Conservation (phyloP, 2,888 invertebrate species). For the Crepidodera aurea region DNA sequence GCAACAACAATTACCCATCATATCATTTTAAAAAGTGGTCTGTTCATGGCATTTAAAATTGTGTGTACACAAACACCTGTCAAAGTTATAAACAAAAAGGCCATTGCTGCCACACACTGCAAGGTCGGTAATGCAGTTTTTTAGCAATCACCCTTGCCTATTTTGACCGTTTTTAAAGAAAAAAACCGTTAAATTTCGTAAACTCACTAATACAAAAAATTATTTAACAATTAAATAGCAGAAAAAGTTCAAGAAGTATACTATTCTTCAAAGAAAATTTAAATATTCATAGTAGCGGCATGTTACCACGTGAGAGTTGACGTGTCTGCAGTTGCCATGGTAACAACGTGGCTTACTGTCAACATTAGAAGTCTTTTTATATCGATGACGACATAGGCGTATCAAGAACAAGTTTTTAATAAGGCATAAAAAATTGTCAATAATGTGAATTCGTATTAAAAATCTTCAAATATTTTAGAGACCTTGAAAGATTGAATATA, state of each 20-base stretch:
- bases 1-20: conserved; percentile 56
- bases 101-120: neutral
- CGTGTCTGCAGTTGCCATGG: neutral
- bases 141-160: neutral
- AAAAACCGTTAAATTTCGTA: neutral
- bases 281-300: neutral
- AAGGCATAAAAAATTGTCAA: too few relatives aligned
- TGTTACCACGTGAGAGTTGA: neutral
- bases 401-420: neutral
- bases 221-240: neutral
- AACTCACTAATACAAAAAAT: too few relatives aligned
- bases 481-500: too few relatives aligned
- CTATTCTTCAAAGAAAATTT: too few relatives aligned
- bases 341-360: neutral
- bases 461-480: too few relatives aligned
- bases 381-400: neutral
- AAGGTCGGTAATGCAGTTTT: neutral
- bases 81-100: conserved; percentile 12
- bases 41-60: conserved; percentile 19
- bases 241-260: neutral
- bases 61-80: conserved; percentile 22
- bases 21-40: conserved; percentile 33
- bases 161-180: neutral
- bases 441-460: too few relatives aligned
- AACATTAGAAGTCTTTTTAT: neutral